phyloP scores from a whole-genome alignment of 2,888 invertebrate species.

The Drosophila nr. fundita region DNA sequence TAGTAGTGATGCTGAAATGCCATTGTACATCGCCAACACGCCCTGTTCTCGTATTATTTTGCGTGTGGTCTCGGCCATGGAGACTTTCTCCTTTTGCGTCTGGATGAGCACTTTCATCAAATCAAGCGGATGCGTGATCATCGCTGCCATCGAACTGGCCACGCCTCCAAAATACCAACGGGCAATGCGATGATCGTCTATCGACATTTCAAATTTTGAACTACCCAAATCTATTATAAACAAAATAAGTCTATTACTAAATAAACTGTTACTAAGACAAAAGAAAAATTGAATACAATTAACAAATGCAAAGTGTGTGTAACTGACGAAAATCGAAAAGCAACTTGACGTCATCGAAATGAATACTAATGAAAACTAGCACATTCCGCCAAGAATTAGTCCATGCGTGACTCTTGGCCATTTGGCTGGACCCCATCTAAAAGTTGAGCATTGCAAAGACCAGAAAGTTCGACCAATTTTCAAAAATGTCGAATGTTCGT shows the following conservation, averaged over 20 bases:
- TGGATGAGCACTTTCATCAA: constrained; percentile 96
- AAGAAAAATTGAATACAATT: constrained; percentile 6
- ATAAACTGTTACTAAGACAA: not conserved
- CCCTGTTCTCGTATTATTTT: constrained; percentile 93
- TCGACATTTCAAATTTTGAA: constrained; percentile 16
- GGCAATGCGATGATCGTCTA: constrained; percentile 43
- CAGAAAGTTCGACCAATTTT: not conserved
- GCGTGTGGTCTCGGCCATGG: constrained; percentile 88
- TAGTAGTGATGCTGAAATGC: constrained; percentile 95
- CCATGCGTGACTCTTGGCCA: constrained; percentile 33
- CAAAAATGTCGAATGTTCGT: not conserved
- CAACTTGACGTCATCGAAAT: constrained; percentile 31
- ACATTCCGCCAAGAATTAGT: constrained; percentile 7
- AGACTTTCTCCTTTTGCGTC: constrained; percentile 95
- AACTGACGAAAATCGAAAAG: constrained; percentile 41
- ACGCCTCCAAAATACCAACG: constrained; percentile 99
- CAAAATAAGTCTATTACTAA: not conserved
- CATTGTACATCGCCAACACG: constrained; percentile 94
- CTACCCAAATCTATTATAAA: not conserved
- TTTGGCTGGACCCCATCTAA: not conserved
- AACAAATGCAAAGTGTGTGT: not conserved
- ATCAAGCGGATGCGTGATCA: constrained; percentile 98
- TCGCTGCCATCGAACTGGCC: constrained; percentile 97
- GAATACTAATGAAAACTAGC: constrained; percentile 4
- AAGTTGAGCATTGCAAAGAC: not conserved